phyloP scores from a whole-genome alignment of 1,140 invertebrate genomes.

The Agraylea sexmaculata region DNA sequence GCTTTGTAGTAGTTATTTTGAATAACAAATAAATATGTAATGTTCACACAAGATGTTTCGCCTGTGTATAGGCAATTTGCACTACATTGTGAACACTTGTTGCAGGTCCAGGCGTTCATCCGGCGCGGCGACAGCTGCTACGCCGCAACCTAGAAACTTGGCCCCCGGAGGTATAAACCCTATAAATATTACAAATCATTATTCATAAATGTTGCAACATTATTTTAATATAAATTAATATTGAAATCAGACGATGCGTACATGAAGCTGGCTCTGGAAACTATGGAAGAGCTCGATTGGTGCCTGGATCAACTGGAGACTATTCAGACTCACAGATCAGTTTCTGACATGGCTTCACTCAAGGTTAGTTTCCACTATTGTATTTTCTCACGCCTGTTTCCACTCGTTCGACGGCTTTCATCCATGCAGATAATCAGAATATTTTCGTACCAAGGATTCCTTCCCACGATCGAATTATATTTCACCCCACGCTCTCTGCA shows the following conservation, averaged over 20 bases:
- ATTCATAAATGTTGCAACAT: slow-evolving; percentile 2
- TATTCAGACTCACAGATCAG: slow-evolving; percentile 96
- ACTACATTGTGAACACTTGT: slow-evolving; percentile 21
- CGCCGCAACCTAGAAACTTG: slow-evolving; percentile 58
- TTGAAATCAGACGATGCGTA: slow-evolving; percentile 69
- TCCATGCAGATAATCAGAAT: neutral
- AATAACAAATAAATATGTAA: no score
- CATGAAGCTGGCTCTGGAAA: slow-evolving; percentile 86
- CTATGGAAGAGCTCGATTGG: slow-evolving; percentile 98
- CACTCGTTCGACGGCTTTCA: slow-evolving; percentile 6
- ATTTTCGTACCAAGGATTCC: neutral
- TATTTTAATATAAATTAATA: slow-evolving; percentile 8
- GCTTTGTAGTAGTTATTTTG: no score
- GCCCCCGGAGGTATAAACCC: slow-evolving; percentile 63
- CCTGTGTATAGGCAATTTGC: slow-evolving; percentile 8
- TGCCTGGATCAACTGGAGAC: slow-evolving; percentile 98
- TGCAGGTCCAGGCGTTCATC: slow-evolving; percentile 64
- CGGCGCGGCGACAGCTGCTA: slow-evolving; percentile 53
- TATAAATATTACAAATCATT: neutral
- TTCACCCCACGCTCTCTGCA: no score
- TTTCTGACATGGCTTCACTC: slow-evolving; percentile 98
- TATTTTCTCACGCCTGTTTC: neutral
- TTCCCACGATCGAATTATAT: no score
- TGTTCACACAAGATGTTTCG: no score
- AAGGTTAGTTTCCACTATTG: slow-evolving; percentile 58